phyloP scores from a whole-genome alignment of 1,140 invertebrate genomes.

The Theocolax elegans region DNA sequence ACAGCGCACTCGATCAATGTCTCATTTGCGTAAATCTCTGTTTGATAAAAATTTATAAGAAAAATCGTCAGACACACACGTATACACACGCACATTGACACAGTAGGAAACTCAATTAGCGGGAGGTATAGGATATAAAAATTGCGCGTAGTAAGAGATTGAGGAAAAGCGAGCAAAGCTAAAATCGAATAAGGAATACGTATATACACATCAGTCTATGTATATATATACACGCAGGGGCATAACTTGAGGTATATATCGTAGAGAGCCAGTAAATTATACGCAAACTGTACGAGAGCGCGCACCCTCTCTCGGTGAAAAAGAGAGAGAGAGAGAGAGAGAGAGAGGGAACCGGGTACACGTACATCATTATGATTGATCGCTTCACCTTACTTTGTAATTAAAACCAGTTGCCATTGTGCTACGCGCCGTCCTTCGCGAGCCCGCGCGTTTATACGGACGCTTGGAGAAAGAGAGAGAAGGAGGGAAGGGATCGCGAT shows the following conservation, averaged over 20 bases:
- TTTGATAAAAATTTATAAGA: constrained; percentile 7
- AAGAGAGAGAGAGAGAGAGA: constrained; percentile 38
- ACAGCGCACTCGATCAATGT: constrained; percentile 5
- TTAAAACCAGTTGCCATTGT: constrained; percentile 70
- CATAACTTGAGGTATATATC: constrained; percentile 66
- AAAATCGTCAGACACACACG: not conserved
- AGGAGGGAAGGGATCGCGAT: not conserved
- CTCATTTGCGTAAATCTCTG: constrained; percentile 10
- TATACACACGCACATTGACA: too few species aligned
- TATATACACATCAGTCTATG: not conserved
- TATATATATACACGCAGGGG: constrained; percentile 30
- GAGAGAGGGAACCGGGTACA: constrained; percentile 59
- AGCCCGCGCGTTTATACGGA: constrained; percentile 10
- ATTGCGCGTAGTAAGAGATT: constrained; percentile 25
- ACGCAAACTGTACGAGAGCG: constrained; percentile 66
- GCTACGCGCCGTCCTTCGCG: constrained; percentile 33
- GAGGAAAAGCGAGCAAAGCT: constrained; percentile 27
- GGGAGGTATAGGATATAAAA: not conserved
- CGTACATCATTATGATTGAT: constrained; percentile 70
- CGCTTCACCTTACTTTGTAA: constrained; percentile 70
- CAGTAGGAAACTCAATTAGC: not conserved
- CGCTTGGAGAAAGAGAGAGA: not conserved
- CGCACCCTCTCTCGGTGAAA: constrained; percentile 53
- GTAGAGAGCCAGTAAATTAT: constrained; percentile 67
- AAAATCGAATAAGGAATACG: constrained; percentile 2